These are phyloP conservation scores for Lithobates pipiens DNA, from an alignment of 2,797 vertebrate genomes.

Conservation along the genomic window DNA sequence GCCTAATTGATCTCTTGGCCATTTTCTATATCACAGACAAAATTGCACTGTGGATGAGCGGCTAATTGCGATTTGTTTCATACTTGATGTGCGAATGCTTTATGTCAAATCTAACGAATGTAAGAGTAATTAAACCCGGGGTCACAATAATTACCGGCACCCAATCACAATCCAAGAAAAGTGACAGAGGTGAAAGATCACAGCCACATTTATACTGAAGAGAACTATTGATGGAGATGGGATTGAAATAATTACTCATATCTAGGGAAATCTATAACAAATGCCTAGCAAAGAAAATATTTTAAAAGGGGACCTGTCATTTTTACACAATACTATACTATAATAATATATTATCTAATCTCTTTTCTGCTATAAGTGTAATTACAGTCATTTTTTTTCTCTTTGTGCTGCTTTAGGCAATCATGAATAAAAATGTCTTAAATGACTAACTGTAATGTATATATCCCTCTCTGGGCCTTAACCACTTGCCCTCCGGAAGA, in stretches of 20 bases:
- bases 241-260: not conserved
- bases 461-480: too few species aligned
- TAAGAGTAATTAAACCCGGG: constrained; percentile 23
- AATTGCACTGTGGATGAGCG: not conserved
- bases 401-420: too few species aligned
- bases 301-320: constrained; percentile 6
- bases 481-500: too few species aligned
- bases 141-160: constrained; percentile 14
- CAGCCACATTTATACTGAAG: not conserved
- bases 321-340: not conserved
- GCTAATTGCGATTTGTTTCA: not conserved
- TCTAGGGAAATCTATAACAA: not conserved
- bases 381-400: too few species aligned
- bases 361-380: too few species aligned
- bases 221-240: not conserved
- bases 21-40: not conserved
- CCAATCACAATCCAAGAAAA: constrained; percentile 4
- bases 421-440: too few species aligned
- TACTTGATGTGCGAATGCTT: not conserved
- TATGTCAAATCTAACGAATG: too few species aligned
- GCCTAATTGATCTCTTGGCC: too few species aligned
- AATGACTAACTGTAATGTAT: too few species aligned
- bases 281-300: not conserved
- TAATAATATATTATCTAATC: too few species aligned
- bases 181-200: not conserved